phyloP scores from a whole-genome alignment of 2,797 vertebrate species.

The Prionace glauca region DNA sequence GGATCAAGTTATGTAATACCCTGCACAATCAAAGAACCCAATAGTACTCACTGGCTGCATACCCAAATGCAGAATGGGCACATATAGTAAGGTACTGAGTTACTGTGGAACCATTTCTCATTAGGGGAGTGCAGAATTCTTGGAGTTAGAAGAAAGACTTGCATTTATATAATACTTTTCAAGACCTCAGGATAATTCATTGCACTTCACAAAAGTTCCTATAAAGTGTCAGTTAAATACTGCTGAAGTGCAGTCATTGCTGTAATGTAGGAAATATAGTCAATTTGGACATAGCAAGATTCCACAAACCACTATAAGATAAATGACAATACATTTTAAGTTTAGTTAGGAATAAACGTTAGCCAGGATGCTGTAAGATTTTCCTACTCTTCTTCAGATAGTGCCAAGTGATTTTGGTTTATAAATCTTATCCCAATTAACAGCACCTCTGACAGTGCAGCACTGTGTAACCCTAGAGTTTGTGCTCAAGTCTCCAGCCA shows the following conservation, averaged over 20 bases:
- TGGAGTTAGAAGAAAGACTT: not conserved
- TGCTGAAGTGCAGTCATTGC: not conserved
- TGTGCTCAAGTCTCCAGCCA: not conserved
- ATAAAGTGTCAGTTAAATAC: not conserved
- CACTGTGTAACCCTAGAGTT: not conserved
- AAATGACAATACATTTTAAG: not conserved
- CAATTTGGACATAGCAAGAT: not conserved
- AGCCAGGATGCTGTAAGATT: not conserved
- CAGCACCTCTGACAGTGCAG: not conserved
- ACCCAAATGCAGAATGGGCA: not conserved
- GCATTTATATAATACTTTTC: not conserved
- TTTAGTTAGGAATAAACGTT: not conserved
- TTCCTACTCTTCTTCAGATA: not conserved
- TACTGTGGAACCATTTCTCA: not conserved
- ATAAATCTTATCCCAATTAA: not conserved
- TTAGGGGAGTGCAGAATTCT: not conserved
- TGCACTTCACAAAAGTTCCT: not conserved
- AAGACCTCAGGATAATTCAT: not conserved
- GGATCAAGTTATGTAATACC: not conserved
- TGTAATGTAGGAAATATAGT: not conserved
- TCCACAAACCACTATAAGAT: not conserved
- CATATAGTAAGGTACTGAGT: not conserved
- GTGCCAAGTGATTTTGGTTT: not conserved
- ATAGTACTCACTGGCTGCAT: not conserved
- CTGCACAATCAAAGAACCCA: not conserved